Conservation (phyloP, 2,113 vertebrate species). For the Notechis scutatus region DNA sequence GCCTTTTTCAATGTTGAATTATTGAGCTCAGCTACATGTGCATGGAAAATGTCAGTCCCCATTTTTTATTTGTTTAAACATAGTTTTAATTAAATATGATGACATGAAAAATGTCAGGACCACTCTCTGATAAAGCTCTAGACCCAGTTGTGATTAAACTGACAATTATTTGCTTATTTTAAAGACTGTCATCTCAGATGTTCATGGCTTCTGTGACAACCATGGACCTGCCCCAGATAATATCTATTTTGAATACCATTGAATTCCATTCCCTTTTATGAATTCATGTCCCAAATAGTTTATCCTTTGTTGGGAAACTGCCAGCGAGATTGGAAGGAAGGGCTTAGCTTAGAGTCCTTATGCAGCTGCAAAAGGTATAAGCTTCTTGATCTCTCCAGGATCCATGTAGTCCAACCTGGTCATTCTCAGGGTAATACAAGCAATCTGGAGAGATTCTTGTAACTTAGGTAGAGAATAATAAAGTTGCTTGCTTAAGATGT, state of each 20-base stretch:
- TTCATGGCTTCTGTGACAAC: not conserved
- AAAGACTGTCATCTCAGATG: not conserved
- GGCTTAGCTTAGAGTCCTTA: not conserved
- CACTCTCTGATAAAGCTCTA: conserved; percentile 24
- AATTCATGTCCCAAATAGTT: not conserved
- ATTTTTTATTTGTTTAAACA: conserved; percentile 50
- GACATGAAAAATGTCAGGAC: conserved; percentile 47
- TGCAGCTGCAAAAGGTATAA: not conserved
- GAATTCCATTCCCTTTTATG: not conserved
- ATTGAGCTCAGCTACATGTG: conserved; percentile 28
- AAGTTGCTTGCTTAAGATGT: not conserved
- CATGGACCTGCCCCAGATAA: not conserved
- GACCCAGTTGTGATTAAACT: conserved; percentile 41
- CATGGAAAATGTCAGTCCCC: conserved; percentile 40
- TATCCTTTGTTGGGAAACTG: not conserved
- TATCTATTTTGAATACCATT: not conserved
- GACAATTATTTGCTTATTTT: conserved; percentile 31
- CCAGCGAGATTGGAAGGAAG: not conserved
- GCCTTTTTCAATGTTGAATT: conserved; percentile 16
- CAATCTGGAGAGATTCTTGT: not conserved
- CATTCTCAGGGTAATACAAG: not conserved
- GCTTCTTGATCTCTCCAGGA: not conserved
- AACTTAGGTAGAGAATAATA: not conserved
- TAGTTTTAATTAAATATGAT: conserved; percentile 54
- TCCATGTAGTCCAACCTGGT: not conserved